Conservation (phyloP, 2,888 invertebrate species). For the Tetrapedia diversipes region DNA sequence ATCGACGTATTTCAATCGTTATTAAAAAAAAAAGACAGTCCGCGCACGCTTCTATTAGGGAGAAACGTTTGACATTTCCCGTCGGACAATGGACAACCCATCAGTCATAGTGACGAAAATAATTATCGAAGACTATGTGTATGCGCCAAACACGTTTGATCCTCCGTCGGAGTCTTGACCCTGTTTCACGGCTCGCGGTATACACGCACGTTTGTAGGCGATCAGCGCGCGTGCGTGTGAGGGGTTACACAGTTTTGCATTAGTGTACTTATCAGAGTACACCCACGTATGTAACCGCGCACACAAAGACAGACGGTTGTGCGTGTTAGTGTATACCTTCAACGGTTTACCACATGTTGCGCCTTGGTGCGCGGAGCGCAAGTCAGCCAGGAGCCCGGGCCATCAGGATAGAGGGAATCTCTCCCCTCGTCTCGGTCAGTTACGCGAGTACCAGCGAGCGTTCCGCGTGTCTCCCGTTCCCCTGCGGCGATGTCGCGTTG, state of each 20-base stretch:
- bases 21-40: no score
- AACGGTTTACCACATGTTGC: constrained; percentile 81
- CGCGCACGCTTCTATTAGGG: no score
- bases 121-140: constrained; percentile 12
- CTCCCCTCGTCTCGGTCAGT: constrained; percentile 76
- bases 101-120: constrained; percentile 4
- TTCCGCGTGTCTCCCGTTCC: constrained; percentile 64
- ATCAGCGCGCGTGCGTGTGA: constrained; percentile 55
- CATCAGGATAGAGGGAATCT: constrained; percentile 76
- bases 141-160: constrained; percentile 37
- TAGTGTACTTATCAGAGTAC: constrained; percentile 45
- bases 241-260: constrained; percentile 41
- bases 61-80: not conserved
- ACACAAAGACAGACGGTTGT: not conserved
- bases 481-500: constrained; percentile 38
- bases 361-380: constrained; percentile 80
- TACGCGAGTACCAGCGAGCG: constrained; percentile 77
- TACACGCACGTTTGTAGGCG: constrained; percentile 50
- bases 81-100: not conserved
- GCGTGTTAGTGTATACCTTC: constrained; percentile 64
- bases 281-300: constrained; percentile 22
- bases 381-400: constrained; percentile 82
- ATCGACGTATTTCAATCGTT: no score
- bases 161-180: constrained; percentile 57
- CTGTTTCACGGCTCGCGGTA: constrained; percentile 48